phyloP scores from a whole-genome alignment of 2,888 invertebrate genomes.

The Choristoneura rosaceana region DNA sequence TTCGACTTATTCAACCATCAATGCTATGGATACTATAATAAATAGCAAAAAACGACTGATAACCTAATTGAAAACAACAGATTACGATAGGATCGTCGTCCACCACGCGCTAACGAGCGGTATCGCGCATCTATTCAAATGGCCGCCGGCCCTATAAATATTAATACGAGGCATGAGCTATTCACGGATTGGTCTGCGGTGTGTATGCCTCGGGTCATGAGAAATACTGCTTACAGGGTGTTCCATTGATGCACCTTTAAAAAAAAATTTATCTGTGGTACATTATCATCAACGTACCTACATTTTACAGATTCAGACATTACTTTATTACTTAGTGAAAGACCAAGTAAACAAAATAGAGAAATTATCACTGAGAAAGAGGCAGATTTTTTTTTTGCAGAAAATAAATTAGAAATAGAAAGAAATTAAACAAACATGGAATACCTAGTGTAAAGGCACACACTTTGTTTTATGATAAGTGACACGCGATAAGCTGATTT shows the following conservation, averaged over 20 bases:
- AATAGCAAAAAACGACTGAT: slow-evolving; percentile 49
- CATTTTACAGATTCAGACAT: no score
- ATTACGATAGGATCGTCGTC: slow-evolving; percentile 63
- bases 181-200: slow-evolving; percentile 81
- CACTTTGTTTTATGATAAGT: no score
- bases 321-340: no score
- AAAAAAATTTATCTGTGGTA: background rate
- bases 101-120: slow-evolving; percentile 54
- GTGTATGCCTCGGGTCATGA: slow-evolving; percentile 68
- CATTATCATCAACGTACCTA: no score
- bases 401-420: no score
- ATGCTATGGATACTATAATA: background rate
- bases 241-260: slow-evolving; percentile 29
- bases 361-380: no score
- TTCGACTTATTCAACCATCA: background rate
- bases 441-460: no score
- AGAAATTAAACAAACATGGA: no score
- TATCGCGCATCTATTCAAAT: slow-evolving; percentile 82
- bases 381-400: no score
- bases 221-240: slow-evolving; percentile 67
- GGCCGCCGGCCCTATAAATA: slow-evolving; percentile 70
- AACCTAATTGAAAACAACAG: slow-evolving; percentile 74
- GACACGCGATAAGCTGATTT: no score
- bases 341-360: no score
- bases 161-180: slow-evolving; percentile 77